phyloP scores from a whole-genome alignment of 2,888 invertebrate species.

The Spilarctia lutea region DNA sequence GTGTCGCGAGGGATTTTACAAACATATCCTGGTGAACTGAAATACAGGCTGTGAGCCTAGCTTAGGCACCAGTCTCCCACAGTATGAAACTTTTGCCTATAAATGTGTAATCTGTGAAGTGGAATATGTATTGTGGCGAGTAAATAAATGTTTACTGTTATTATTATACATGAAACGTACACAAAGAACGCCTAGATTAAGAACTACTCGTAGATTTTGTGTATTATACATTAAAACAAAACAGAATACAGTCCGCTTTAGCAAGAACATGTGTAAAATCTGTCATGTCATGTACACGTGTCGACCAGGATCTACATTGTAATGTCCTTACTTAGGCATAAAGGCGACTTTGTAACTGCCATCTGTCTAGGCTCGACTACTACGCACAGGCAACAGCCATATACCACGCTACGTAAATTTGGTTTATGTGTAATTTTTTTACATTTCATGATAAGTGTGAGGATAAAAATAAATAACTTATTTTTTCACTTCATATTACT shows the following conservation, averaged over 20 bases:
- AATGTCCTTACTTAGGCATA: constrained; percentile 6
- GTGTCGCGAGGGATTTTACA: too few relatives aligned
- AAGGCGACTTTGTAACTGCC: constrained; percentile 11
- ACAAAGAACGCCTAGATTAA: too few relatives aligned
- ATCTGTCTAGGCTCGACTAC: not conserved
- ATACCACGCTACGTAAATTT: not conserved
- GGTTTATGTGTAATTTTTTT: not conserved
- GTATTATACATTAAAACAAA: too few relatives aligned
- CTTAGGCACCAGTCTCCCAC: too few relatives aligned
- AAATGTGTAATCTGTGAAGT: too few relatives aligned
- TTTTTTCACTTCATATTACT: not conserved
- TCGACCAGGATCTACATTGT: constrained; percentile 2
- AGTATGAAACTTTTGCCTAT: too few relatives aligned
- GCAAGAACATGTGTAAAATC: not conserved
- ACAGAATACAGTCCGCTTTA: not conserved
- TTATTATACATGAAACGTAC: too few relatives aligned
- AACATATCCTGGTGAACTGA: too few relatives aligned
- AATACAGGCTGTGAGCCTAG: too few relatives aligned
- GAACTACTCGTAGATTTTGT: too few relatives aligned
- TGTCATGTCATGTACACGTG: not conserved
- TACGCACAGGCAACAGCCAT: not conserved
- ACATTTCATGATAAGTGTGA: not conserved
- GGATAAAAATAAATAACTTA: not conserved
- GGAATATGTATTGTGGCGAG: too few relatives aligned
- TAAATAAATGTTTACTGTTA: too few relatives aligned